These are phyloP conservation scores for Lasioglossum morio DNA, from an alignment of 2,888 invertebrate species.

Conservation along the genomic window DNA sequence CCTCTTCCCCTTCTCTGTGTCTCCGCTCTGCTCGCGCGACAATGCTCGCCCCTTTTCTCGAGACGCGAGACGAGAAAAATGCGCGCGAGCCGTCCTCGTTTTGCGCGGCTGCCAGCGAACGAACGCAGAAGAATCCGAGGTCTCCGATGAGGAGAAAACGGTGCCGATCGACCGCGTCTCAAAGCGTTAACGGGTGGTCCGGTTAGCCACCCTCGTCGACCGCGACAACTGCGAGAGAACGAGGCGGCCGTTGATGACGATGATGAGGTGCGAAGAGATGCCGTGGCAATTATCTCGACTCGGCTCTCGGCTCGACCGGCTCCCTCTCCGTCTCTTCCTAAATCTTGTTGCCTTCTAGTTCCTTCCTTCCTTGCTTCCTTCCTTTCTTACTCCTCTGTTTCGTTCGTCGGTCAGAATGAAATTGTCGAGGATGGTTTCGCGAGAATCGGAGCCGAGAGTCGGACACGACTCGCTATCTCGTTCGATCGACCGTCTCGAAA, in stretches of 20 bases:
- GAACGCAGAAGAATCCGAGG: slow-evolving; percentile 25
- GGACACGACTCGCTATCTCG: slow-evolving; percentile 10
- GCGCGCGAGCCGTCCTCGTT: background rate
- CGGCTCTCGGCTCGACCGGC: slow-evolving; percentile 54
- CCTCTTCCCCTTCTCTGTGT: background rate
- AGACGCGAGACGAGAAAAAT: background rate
- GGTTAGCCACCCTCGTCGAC: slow-evolving; percentile 61
- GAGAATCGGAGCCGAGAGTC: background rate
- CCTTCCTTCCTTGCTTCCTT: slow-evolving; percentile 33
- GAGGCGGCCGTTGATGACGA: slow-evolving; percentile 82
- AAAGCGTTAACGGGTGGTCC: slow-evolving; percentile 77
- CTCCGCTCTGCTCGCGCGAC: background rate
- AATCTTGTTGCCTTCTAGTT: slow-evolving; percentile 26
- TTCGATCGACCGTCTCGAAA: slow-evolving; percentile 48
- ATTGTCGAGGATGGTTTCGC: slow-evolving; percentile 3
- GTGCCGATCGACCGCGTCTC: slow-evolving; percentile 39
- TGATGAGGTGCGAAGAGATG: slow-evolving; percentile 85
- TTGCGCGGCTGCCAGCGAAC: background rate
- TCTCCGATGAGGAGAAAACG: slow-evolving; percentile 29
- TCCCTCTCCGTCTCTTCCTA: slow-evolving; percentile 54
- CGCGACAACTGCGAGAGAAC: slow-evolving; percentile 75
- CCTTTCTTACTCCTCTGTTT: slow-evolving; percentile 1
- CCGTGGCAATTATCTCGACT: slow-evolving; percentile 81
- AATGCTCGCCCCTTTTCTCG: background rate
- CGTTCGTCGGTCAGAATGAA: background rate